Percentiles rank a stretch among this genome's conserved stretches.
These are phyloP conservation scores for Eupithecia vulgata DNA, from an alignment of 2,888 invertebrate genomes.

Conservation along the genomic window DNA sequence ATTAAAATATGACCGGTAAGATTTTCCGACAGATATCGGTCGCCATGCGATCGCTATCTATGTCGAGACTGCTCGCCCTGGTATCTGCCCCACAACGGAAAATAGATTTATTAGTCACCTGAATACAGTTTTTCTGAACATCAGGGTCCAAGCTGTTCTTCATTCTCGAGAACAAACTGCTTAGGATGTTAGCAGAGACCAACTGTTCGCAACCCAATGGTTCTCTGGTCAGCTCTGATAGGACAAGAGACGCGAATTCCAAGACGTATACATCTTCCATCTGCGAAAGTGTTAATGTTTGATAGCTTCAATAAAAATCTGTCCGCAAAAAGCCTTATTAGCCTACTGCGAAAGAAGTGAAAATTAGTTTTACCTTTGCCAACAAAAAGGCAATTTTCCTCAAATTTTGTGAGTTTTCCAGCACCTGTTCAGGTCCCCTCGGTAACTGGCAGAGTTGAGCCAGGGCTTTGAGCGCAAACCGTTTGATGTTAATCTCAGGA, in stretches of 20 bases:
- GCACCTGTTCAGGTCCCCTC: conserved; percentile 74
- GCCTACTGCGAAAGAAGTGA: not conserved
- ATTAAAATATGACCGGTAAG: too few relatives aligned
- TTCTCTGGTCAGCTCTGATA: conserved; percentile 79
- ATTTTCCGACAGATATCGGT: too few relatives aligned
- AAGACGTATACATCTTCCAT: conserved; percentile 79
- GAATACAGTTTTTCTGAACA: conserved; percentile 82
- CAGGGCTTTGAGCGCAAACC: conserved; percentile 81
- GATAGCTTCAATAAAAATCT: not conserved
- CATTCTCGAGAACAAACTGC: conserved; percentile 76
- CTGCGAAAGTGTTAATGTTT: conserved; percentile 48
- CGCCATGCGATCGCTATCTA: too few relatives aligned
- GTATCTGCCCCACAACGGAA: too few relatives aligned
- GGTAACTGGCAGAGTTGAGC: conserved; percentile 80
- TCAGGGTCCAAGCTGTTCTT: conserved; percentile 82
- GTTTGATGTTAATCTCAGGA: conserved; percentile 67
- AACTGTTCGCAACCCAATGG: conserved; percentile 76
- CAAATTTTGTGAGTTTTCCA: conserved; percentile 67
- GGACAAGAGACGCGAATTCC: conserved; percentile 80
- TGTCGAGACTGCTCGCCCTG: too few relatives aligned
- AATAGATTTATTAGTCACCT: too few relatives aligned
- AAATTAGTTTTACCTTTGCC: conserved; percentile 57
- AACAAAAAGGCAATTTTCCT: conserved; percentile 72
- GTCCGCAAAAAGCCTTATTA: not conserved
- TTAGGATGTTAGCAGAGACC: conserved; percentile 72